Percentiles rank a stretch among this genome's conserved stretches.
phyloP scores from a whole-genome alignment of 2,113 vertebrate species.

The Urocynchramus pylzowi region DNA sequence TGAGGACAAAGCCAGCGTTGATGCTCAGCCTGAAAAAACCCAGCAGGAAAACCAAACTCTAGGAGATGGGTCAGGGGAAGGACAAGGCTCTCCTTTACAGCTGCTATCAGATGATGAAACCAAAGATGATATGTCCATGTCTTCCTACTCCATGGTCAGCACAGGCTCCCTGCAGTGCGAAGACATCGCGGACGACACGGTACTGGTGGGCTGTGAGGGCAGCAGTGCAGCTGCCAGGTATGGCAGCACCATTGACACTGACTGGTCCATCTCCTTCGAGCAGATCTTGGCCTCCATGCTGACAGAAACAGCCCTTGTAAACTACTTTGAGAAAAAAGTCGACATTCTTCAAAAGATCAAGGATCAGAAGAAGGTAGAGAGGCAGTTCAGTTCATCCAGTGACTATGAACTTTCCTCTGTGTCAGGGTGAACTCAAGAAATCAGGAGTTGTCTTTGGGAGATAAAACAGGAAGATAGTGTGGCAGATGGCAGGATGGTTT shows the following conservation, averaged over 20 bases:
- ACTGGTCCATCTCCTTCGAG: slow-evolving; percentile 96
- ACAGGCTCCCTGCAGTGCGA: slow-evolving; percentile 87
- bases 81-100: slow-evolving; percentile 69
- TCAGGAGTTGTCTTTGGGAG: background rate
- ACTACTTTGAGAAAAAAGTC: slow-evolving; percentile 90
- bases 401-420: slow-evolving; percentile 82
- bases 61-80: slow-evolving; percentile 63
- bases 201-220: slow-evolving; percentile 79
- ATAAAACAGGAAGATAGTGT: background rate
- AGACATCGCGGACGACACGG: slow-evolving; percentile 87
- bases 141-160: slow-evolving; percentile 92
- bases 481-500: slow-evolving; percentile 44
- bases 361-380: slow-evolving; percentile 84
- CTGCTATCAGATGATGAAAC: slow-evolving; percentile 81
- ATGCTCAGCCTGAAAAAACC: slow-evolving; percentile 44
- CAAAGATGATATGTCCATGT: slow-evolving; percentile 90
- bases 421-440: slow-evolving; percentile 70
- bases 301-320: slow-evolving; percentile 89
- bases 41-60: slow-evolving; percentile 61
- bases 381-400: slow-evolving; percentile 87
- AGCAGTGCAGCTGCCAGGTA: slow-evolving; percentile 52
- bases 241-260: slow-evolving; percentile 80
- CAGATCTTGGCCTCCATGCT: slow-evolving; percentile 95
- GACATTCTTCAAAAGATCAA: slow-evolving; percentile 85
- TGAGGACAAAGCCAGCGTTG: slow-evolving; percentile 22